A percentile compares a stretch with the other conserved stretches of the same genome.
These are phyloP conservation scores for Eufriesea mexicana DNA, from an alignment of 1,140 invertebrate species.

Conservation along the genomic window DNA sequence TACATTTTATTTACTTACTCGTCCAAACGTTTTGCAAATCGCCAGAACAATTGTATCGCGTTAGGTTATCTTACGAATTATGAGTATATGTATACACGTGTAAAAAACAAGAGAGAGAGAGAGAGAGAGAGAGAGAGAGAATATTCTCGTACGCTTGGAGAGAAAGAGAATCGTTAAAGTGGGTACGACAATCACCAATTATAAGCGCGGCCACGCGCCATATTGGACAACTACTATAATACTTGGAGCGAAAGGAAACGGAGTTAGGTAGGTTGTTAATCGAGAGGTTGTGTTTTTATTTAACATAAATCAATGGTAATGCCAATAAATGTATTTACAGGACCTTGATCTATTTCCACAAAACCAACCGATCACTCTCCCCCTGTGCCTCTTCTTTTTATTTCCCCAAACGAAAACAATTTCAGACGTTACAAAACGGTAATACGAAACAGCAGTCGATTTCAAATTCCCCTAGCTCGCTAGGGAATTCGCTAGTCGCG, in stretches of 20 bases:
- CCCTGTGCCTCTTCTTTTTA: background rate
- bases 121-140: background rate
- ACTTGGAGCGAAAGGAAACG: constrained; percentile 33
- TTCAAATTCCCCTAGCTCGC: too few relatives aligned
- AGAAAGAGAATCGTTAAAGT: constrained; percentile 30
- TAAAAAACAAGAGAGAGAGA: constrained; percentile 25
- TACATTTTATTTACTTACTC: constrained; percentile 30
- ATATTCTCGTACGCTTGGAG: constrained; percentile 36
- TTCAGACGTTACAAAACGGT: background rate
- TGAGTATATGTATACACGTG: constrained; percentile 42
- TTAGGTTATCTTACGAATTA: constrained; percentile 39
- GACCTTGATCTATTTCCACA: constrained; percentile 42
- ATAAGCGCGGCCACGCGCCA: background rate
- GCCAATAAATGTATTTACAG: constrained; percentile 68
- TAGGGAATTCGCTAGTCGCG: background rate
- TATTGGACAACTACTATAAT: background rate
- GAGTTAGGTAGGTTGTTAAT: constrained; percentile 50
- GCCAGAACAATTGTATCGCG: constrained; percentile 39
- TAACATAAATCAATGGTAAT: constrained; percentile 60
- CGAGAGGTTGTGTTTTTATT: constrained; percentile 61
- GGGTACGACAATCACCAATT: constrained; percentile 6
- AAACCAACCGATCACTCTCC: background rate
- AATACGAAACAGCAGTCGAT: too few relatives aligned
- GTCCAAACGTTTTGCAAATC: constrained; percentile 31
- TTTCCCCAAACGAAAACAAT: background rate